These are phyloP conservation scores for Trogon melanurus DNA, from an alignment of 2,113 vertebrate genomes.

Conservation along the genomic window DNA sequence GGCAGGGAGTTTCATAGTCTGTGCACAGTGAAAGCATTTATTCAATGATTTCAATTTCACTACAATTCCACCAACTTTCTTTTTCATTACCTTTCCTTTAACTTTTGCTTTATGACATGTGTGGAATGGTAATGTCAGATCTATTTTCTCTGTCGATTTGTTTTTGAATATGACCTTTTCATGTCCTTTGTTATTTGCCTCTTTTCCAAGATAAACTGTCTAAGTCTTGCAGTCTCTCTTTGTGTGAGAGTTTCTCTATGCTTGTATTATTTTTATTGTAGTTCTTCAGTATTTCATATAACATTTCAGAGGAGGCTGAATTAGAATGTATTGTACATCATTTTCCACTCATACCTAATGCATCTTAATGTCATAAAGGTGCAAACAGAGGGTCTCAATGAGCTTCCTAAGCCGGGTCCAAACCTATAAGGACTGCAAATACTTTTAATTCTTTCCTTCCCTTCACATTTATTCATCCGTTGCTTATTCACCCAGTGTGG, in stretches of 20 bases:
- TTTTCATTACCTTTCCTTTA: conserved; percentile 11
- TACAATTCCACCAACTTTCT: not conserved
- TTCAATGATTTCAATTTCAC: not conserved
- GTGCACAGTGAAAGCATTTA: not conserved
- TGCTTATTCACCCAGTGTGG: not conserved
- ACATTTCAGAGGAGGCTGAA: conserved; percentile 7
- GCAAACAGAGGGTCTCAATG: not conserved
- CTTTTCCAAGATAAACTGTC: conserved; percentile 38
- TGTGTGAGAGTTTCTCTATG: conserved; percentile 12
- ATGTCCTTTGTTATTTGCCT: conserved; percentile 48
- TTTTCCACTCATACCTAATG: not conserved
- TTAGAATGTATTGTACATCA: conserved; percentile 4
- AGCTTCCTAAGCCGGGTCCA: not conserved
- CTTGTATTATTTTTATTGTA: conserved; percentile 47
- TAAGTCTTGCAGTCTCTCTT: not conserved
- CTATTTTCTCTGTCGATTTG: not conserved
- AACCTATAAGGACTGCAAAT: not conserved
- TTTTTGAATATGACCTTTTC: conserved; percentile 32
- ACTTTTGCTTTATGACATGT: conserved; percentile 15
- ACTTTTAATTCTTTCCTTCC: not conserved
- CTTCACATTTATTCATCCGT: not conserved
- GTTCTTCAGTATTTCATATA: not conserved
- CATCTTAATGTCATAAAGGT: not conserved
- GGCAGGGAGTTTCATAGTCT: not conserved
- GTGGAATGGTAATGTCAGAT: conserved; percentile 14